These are phyloP conservation scores for Halictus ligatus DNA, from an alignment of 2,888 invertebrate genomes.

Conservation along the genomic window DNA sequence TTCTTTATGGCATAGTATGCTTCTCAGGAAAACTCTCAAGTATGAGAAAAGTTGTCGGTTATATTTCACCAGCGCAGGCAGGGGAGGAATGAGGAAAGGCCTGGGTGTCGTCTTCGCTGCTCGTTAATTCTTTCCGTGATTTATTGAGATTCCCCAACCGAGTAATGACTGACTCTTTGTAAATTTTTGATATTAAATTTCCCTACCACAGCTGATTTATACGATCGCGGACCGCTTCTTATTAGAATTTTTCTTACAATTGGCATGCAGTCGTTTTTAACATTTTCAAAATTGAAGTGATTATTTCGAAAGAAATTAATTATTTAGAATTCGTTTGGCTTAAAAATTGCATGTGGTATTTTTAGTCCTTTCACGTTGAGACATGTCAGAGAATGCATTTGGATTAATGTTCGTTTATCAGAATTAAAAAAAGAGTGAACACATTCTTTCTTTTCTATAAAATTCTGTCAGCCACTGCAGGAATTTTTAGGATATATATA, in stretches of 20 bases:
- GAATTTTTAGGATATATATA: too few relatives aligned
- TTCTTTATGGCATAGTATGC: constrained; percentile 37
- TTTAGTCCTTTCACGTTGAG: too few relatives aligned
- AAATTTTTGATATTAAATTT: constrained; percentile 79
- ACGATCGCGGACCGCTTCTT: neutral
- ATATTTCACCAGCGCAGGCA: constrained; percentile 77
- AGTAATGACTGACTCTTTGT: constrained; percentile 78
- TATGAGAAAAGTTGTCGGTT: constrained; percentile 81
- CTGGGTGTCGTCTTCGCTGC: constrained; percentile 81
- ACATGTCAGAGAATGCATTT: too few relatives aligned
- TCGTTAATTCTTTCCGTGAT: constrained; percentile 82
- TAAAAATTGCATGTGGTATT: too few relatives aligned
- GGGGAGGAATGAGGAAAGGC: constrained; percentile 65
- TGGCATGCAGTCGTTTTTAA: neutral
- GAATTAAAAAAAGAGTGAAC: too few relatives aligned
- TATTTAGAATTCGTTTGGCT: too few relatives aligned
- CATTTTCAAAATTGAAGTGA: neutral
- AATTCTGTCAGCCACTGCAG: too few relatives aligned
- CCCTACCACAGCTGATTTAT: constrained; percentile 37
- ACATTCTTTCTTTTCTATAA: too few relatives aligned
- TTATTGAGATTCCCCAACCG: constrained; percentile 78
- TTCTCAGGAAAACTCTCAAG: constrained; percentile 76
- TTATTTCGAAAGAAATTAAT: neutral
- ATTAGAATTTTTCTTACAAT: neutral
- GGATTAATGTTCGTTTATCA: too few relatives aligned